Base-by-base conservation (phyloP, 2,113 vertebrate species). In the Perognathus longimembris region DNA sequence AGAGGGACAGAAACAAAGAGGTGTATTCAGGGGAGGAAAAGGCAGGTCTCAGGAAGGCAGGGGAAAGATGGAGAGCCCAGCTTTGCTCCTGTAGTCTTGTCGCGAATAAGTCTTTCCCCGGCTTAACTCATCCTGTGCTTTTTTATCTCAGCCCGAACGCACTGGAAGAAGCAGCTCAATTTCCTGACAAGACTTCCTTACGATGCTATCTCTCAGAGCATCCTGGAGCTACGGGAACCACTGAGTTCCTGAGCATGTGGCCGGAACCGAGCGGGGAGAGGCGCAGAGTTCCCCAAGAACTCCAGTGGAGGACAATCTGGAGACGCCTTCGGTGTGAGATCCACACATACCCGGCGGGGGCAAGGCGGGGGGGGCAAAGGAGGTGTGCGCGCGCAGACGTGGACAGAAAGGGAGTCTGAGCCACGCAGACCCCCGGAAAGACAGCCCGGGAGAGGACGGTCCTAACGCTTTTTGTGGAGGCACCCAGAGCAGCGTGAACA, bases 1-100 rank as follows among this genome's bases (percentile, higher is more conserved):
- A 32, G 17, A 6, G 66, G 69, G 81, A 85, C 84, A 28, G 87
- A 71, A 90, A 86, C 71, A 38, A 75, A 89, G 74, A 73, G 79
- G 85, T 85, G 94, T 83, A 82, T 79, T 90, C 91, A 85, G 76
- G 91, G 61, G 54, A 92, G 76, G 75, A 32, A 83, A 61, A 88
- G 81, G 71, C 83, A 95, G 92, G 66, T 86, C 90, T 81, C 79
- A 73, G 15, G 0, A 1, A 85, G 82, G 81, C 85, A 81, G 91
- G 87, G 70, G 32, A 59, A 88, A 97, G 90, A 95, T 88, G 85
- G 94, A 75, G 26, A 85, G 67, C 59, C 45, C 64, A 2, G 1
- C 81, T 34, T 34, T 12, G 6, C 64, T 3, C 64, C 21, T 59
- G 32, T 10, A 1, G 38, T 66, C 71, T 64, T 34, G 9, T 22